phyloP scores from a whole-genome alignment of 1,140 invertebrate species.

The Bombus pyrosoma region DNA sequence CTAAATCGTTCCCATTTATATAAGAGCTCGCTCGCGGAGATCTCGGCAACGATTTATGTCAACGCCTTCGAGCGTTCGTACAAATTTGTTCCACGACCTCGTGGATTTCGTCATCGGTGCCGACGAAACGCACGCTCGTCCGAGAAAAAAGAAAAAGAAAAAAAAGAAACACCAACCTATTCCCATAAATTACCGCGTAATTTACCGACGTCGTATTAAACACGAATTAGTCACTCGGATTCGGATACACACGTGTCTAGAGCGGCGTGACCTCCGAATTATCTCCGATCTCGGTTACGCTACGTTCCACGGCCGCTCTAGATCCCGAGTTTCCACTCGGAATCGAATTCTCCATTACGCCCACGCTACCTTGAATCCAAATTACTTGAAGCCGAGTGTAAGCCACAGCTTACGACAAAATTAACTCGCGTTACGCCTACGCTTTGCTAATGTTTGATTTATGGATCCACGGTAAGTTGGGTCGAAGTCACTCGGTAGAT shows the following conservation, averaged over 20 bases:
- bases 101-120: slow-evolving; percentile 8
- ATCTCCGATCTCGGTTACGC: not conserved
- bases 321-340: not conserved
- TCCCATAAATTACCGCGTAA: not conserved
- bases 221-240: slow-evolving; percentile 7
- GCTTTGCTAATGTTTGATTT: not conserved
- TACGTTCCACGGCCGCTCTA: not conserved
- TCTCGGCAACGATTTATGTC: slow-evolving; percentile 43
- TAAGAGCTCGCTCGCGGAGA: slow-evolving; percentile 37
- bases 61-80: not conserved
- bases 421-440: not conserved
- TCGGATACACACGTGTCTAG: not conserved
- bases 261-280: not conserved
- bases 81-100: slow-evolving; percentile 4
- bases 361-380: not conserved
- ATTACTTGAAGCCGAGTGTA: not conserved
- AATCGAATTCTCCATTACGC: slow-evolving; percentile 10
- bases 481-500: not conserved
- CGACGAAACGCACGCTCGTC: too few relatives aligned
- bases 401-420: not conserved
- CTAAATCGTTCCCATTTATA: slow-evolving; percentile 68
- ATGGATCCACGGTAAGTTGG: not conserved
- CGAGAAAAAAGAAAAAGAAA: not conserved
- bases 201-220: slow-evolving; percentile 1
- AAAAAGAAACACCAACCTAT: not conserved